Evolutionary conservation across 2,888 invertebrate species (phyloP).

Genomic region (Mesorhabditis belari): DNA sequence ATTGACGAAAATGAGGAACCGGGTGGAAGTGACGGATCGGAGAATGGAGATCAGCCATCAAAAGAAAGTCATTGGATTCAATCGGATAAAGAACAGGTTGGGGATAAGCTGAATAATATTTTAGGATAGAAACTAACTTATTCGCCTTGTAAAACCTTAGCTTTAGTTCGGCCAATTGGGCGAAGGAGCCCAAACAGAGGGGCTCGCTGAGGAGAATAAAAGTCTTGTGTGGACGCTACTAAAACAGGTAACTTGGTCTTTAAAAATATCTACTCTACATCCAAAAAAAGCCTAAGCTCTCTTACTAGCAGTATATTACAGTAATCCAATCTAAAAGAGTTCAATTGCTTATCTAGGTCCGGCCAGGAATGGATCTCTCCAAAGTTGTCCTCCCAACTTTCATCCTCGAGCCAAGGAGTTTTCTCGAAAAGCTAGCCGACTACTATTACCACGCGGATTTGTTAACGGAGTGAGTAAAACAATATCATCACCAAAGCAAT

Average conservation of each 20-base stretch:
- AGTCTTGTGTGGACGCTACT: constrained; percentile 86
- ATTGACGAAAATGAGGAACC: constrained; percentile 54
- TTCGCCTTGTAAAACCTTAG: background rate
- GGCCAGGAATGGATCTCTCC: constrained; percentile 90
- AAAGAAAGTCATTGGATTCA: constrained; percentile 27
- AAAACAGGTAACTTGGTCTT: constrained; percentile 74
- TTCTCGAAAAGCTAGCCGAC: constrained; percentile 98
- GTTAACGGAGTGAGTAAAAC: constrained; percentile 66
- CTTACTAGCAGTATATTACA: too few species aligned
- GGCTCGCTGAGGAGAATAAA: constrained; percentile 87
- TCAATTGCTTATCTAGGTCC: too few species aligned
- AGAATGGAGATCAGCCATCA: constrained; percentile 11
- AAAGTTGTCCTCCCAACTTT: constrained; percentile 95
- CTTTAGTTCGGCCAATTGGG: constrained; percentile 47
- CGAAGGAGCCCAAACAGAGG: constrained; percentile 69
- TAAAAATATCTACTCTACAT: too few species aligned
- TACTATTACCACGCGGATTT: constrained; percentile 92
- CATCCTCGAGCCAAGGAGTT: constrained; percentile 88
- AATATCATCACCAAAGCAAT: constrained; percentile 73
- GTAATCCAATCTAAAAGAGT: too few species aligned
- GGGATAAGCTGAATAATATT: constrained; percentile 2
- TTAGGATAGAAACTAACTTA: background rate
- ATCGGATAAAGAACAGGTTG: constrained; percentile 21
- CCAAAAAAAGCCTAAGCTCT: too few species aligned
- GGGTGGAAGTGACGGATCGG: constrained; percentile 53